These are phyloP conservation scores for Eulemur mongoz DNA, from an alignment of 2,797 vertebrate genomes.

Conservation along the genomic window DNA sequence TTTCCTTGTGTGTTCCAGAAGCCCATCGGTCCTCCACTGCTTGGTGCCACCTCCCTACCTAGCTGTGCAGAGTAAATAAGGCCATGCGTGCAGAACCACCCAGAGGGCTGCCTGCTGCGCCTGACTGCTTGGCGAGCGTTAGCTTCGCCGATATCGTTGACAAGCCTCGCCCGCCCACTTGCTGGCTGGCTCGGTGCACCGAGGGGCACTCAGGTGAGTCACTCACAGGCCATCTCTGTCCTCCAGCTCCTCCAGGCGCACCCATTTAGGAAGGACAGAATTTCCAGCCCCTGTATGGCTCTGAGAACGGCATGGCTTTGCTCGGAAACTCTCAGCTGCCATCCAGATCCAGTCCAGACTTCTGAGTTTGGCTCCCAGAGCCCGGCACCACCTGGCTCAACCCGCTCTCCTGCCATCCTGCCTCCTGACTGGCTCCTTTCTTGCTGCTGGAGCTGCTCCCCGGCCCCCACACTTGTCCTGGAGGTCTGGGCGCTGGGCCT, in stretches of 20 bases:
- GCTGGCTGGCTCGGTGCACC: neutral
- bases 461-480: neutral
- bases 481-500: neutral
- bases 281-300: fast-evolving
- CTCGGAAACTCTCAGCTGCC: neutral
- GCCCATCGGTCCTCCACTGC: neutral
- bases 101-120: neutral
- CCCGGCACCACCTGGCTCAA: neutral
- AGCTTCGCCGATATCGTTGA: neutral
- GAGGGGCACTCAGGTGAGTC: neutral
- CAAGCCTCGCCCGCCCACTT: neutral
- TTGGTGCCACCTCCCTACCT: neutral
- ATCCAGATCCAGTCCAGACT: neutral
- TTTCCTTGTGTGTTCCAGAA: neutral
- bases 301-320: neutral
- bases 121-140: neutral
- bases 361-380: neutral
- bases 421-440: neutral
- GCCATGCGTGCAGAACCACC: neutral
- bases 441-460: neutral
- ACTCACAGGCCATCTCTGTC: neutral
- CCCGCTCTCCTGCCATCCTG: neutral
- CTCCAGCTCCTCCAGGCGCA: neutral
- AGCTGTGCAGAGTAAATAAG: neutral
- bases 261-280: neutral